Conservation (phyloP, 1,140 invertebrate species). For the Cecropterus lyciades region DNA sequence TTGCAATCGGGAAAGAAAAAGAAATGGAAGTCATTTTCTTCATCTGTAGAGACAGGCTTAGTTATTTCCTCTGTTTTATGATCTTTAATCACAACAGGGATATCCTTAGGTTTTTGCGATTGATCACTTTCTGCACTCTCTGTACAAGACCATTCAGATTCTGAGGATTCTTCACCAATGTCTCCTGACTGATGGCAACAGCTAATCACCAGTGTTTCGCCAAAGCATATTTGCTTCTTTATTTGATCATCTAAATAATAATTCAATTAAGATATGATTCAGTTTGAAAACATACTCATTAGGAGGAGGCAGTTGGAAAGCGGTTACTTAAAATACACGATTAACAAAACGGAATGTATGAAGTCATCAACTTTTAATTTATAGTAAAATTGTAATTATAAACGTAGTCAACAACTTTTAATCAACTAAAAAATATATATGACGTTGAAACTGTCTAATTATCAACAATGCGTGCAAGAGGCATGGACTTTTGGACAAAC, state of each 20-base stretch:
- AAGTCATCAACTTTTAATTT: too few species aligned
- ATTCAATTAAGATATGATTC: slow-evolving; percentile 9
- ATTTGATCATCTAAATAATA: slow-evolving; percentile 60
- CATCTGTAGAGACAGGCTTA: slow-evolving; percentile 44
- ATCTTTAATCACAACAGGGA: slow-evolving; percentile 39
- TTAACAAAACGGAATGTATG: too few species aligned
- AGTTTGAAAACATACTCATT: too few species aligned
- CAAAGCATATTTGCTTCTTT: slow-evolving; percentile 73
- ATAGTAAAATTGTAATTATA: too few species aligned
- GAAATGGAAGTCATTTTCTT: slow-evolving; percentile 74
- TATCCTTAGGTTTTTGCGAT: slow-evolving; percentile 45
- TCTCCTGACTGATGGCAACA: slow-evolving; percentile 69
- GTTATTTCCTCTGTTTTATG: slow-evolving; percentile 39
- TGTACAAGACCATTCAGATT: slow-evolving; percentile 63
- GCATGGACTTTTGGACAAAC: too few species aligned
- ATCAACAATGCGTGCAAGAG: too few species aligned
- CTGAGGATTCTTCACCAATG: slow-evolving; percentile 50
- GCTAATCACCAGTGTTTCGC: slow-evolving; percentile 75
- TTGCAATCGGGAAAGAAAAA: slow-evolving; percentile 76
- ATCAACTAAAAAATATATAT: too few species aligned
- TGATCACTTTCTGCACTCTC: slow-evolving; percentile 47
- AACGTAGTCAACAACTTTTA: too few species aligned
- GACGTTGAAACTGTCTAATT: too few species aligned
- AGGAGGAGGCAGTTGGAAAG: too few species aligned
- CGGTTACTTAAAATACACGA: too few species aligned